phyloP scores from a whole-genome alignment of 2,888 invertebrate genomes.

The Alloscopus bannaensis region DNA sequence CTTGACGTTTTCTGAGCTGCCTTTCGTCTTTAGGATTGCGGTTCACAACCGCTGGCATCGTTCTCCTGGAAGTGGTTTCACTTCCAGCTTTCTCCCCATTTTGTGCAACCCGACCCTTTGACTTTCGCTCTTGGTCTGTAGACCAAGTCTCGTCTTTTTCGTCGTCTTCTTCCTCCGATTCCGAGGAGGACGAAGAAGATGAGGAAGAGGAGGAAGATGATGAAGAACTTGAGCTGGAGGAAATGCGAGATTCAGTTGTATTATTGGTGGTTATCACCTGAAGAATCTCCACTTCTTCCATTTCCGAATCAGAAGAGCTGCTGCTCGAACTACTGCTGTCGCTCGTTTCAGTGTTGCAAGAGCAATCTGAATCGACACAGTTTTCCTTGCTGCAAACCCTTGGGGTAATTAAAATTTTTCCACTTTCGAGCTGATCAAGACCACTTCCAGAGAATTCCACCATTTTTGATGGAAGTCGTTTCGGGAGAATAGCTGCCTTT shows the following conservation, averaged over 20 bases:
- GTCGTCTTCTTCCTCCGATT: not conserved
- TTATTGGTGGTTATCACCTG: not conserved
- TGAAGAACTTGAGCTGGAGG: not conserved
- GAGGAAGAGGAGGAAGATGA: no score
- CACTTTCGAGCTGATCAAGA: no score
- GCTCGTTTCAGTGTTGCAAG: no score
- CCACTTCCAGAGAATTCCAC: no score
- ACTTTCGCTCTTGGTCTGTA: conserved; percentile 1
- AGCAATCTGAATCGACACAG: no score
- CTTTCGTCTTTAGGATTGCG: no score
- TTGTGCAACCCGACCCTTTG: not conserved
- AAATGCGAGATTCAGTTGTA: no score
- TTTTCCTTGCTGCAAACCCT: no score
- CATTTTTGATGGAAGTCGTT: no score
- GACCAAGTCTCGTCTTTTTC: not conserved
- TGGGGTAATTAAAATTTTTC: no score
- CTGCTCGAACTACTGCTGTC: no score
- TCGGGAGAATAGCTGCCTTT: not conserved
- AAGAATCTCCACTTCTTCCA: not conserved
- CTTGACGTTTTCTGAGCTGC: conserved; percentile 8
- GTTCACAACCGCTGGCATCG: not conserved
- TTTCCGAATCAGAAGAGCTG: no score
- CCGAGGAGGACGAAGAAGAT: not conserved
- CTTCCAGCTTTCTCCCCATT: not conserved
- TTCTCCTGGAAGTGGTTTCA: not conserved